A percentile compares a stretch with the other conserved stretches of the same genome.
phyloP scores from a whole-genome alignment of 2,113 vertebrate genomes.

The Cervus canadensis region DNA sequence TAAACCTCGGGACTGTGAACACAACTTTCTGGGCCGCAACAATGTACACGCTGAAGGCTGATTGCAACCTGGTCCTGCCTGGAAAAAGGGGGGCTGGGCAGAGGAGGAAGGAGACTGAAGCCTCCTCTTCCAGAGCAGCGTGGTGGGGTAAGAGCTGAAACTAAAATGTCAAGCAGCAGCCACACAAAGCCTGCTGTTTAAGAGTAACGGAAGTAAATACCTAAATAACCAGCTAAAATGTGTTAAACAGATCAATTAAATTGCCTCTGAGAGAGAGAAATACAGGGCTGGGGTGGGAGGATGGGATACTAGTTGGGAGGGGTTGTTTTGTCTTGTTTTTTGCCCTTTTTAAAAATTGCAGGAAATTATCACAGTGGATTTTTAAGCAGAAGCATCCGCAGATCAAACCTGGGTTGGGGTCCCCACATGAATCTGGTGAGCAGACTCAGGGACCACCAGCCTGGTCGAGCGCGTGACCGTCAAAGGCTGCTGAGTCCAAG shows the following conservation, averaged over 20 bases:
- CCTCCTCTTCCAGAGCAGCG: not conserved
- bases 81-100: not conserved
- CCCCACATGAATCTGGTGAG: not conserved
- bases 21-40: fast-evolving
- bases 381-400: not conserved
- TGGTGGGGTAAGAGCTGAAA: not conserved
- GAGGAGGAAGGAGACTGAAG: not conserved
- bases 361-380: not conserved
- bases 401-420: not conserved
- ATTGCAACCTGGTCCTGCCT: not conserved
- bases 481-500: not conserved
- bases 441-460: not conserved
- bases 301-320: too few species aligned
- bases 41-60: fast-evolving
- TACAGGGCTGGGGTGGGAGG: not conserved
- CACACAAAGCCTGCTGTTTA: not conserved
- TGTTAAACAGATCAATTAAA: not conserved
- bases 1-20: fast-evolving
- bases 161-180: not conserved
- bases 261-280: not conserved
- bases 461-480: not conserved
- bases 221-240: not conserved
- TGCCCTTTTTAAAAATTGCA: not conserved
- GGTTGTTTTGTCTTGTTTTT: not conserved
- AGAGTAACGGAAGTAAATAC: not conserved